phyloP scores from a whole-genome alignment of 2,797 vertebrate species.

The Catamblyrhynchus diadema region DNA sequence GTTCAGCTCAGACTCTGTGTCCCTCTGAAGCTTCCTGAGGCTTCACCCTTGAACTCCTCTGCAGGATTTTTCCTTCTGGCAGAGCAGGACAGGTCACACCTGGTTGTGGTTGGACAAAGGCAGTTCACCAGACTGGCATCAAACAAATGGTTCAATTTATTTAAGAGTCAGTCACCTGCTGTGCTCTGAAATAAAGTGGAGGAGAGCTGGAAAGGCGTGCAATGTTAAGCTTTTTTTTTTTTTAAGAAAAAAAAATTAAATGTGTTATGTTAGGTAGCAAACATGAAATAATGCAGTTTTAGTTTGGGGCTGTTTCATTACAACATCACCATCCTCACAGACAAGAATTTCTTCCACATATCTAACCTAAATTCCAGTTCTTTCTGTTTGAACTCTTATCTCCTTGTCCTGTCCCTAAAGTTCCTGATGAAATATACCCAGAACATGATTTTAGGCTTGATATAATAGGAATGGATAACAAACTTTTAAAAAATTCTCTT shows the following conservation, averaged over 20 bases:
- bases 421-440: background rate
- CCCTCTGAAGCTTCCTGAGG: background rate
- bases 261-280: background rate
- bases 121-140: background rate
- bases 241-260: accelerated
- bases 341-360: background rate
- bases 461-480: background rate
- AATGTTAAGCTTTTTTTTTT: background rate
- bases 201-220: background rate
- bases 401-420: background rate
- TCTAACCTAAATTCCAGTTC: background rate
- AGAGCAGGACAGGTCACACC: background rate
- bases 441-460: background rate
- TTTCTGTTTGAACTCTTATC: background rate
- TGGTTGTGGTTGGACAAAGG: background rate
- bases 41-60: background rate
- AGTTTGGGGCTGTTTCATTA: background rate
- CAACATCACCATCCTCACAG: background rate
- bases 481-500: accelerated
- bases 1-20: background rate
- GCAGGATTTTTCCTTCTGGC: background rate
- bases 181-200: background rate
- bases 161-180: background rate
- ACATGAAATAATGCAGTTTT: background rate
- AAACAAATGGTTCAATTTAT: background rate